Conservation (phyloP, 35 echinoderm and acorn worm genomes). For the Ophioderma brevispina region DNA sequence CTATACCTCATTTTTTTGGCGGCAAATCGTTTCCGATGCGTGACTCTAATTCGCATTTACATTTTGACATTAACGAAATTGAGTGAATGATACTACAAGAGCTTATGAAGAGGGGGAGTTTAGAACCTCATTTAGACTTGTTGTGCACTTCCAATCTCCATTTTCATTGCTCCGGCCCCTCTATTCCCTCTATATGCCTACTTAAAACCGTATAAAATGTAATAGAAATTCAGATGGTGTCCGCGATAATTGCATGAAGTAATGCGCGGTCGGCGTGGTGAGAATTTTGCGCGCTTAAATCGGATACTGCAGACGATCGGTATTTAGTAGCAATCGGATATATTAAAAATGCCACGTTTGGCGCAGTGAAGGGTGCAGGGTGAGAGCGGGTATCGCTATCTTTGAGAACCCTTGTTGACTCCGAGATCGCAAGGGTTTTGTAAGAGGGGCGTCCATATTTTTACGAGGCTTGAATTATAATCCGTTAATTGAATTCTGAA, state of each 20-base stretch:
- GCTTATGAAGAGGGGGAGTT: constrained; percentile 1
- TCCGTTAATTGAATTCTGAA: background rate
- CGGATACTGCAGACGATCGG: background rate
- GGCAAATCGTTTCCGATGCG: constrained; percentile 1
- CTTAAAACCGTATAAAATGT: constrained; percentile 11
- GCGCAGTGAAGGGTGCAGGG: background rate
- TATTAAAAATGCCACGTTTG: constrained; percentile 7
- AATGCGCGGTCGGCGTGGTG: background rate
- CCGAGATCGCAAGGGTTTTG: background rate
- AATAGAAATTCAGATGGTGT: background rate
- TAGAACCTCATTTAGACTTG: constrained; percentile 1
- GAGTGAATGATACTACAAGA: constrained; percentile 6
- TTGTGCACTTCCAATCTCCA: background rate
- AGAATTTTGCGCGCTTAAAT: constrained; percentile 1
- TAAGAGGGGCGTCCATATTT: constrained; percentile 4
- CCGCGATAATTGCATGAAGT: constrained; percentile 9
- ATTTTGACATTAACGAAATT: constrained; percentile 6
- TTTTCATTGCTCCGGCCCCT: background rate
- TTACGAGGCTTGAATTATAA: background rate
- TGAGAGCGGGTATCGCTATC: background rate
- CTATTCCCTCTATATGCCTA: background rate
- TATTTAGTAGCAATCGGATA: constrained; percentile 1
- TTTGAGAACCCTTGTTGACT: background rate
- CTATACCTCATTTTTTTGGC: background rate
- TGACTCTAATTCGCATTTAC: constrained; percentile 10